A percentile compares a stretch with the other conserved stretches of the same genome.
Conservation (phyloP, 2,888 invertebrate genomes). For the Torymus tubicola region DNA sequence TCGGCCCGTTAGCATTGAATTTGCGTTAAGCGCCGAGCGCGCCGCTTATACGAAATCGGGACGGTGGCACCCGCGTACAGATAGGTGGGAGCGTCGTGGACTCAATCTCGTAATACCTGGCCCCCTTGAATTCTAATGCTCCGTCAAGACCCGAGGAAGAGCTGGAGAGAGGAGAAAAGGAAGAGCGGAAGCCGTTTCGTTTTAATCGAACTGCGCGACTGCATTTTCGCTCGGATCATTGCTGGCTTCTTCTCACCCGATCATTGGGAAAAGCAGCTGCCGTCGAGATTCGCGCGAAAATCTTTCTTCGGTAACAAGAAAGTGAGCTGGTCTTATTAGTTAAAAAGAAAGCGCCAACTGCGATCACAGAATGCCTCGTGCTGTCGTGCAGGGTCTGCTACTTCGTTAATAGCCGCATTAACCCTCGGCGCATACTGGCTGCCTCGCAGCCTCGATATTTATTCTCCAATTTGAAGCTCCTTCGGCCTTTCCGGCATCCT, state of each 20-base stretch:
- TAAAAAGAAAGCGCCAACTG: too few relatives aligned
- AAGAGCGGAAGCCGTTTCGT: constrained; percentile 27
- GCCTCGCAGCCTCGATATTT: constrained; percentile 2
- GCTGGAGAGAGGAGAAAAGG: not conserved
- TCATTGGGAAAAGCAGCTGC: too few relatives aligned
- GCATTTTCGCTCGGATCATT: not conserved
- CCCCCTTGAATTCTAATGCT: constrained; percentile 51
- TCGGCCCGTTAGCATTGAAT: constrained; percentile 39
- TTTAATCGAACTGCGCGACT: constrained; percentile 47
- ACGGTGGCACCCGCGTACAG: not conserved
- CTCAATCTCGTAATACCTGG: constrained; percentile 48
- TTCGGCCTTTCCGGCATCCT: not conserved
- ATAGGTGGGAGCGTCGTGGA: constrained; percentile 11
- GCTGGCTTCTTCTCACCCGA: not conserved
- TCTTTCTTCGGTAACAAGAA: too few relatives aligned
- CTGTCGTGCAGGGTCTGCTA: not conserved
- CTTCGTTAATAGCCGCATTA: too few relatives aligned
- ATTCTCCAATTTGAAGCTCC: constrained; percentile 26
- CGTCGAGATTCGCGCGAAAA: too few relatives aligned
- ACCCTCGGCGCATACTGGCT: too few relatives aligned
- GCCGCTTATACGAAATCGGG: not conserved
- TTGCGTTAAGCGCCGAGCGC: constrained; percentile 32
- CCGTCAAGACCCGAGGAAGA: constrained; percentile 5
- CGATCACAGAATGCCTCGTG: too few relatives aligned
- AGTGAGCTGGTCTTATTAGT: too few relatives aligned